phyloP scores from a whole-genome alignment of 1,140 invertebrate genomes.

The Bemisia tabaci region DNA sequence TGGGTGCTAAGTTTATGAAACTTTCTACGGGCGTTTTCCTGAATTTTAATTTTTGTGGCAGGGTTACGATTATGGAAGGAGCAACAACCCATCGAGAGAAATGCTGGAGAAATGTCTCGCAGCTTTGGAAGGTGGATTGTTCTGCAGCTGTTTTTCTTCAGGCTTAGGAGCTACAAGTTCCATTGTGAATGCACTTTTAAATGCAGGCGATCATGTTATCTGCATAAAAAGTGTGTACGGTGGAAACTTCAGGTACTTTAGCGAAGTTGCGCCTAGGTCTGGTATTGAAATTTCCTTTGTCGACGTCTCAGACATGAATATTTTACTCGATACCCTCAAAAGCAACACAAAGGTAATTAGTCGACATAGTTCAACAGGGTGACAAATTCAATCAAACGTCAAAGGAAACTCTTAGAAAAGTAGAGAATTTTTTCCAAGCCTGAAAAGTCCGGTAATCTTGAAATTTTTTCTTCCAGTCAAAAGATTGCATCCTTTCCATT shows the following conservation, averaged over 20 bases:
- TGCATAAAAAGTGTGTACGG: constrained; percentile 91
- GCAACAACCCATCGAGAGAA: constrained; percentile 87
- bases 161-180: constrained; percentile 75
- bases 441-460: constrained; percentile 7
- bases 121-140: constrained; percentile 74
- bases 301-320: constrained; percentile 54
- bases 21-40: too few relatives aligned
- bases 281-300: constrained; percentile 64
- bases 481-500: too few relatives aligned
- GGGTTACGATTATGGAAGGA: constrained; percentile 84
- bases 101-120: constrained; percentile 82
- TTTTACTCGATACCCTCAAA: constrained; percentile 54
- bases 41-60: constrained; percentile 32
- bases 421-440: too few relatives aligned
- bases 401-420: too few relatives aligned
- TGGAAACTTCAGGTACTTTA: constrained; percentile 55
- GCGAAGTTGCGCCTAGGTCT: constrained; percentile 44
- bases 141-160: constrained; percentile 72
- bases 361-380: constrained; percentile 32
- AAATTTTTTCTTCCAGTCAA: constrained; percentile 18
- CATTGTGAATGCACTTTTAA: constrained; percentile 52
- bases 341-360: constrained; percentile 68
- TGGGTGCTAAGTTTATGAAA: too few relatives aligned
- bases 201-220: constrained; percentile 78
- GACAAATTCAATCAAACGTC: not conserved